These are phyloP conservation scores for Epistrophe eligans DNA, from an alignment of 2,888 invertebrate species.

Conservation along the genomic window DNA sequence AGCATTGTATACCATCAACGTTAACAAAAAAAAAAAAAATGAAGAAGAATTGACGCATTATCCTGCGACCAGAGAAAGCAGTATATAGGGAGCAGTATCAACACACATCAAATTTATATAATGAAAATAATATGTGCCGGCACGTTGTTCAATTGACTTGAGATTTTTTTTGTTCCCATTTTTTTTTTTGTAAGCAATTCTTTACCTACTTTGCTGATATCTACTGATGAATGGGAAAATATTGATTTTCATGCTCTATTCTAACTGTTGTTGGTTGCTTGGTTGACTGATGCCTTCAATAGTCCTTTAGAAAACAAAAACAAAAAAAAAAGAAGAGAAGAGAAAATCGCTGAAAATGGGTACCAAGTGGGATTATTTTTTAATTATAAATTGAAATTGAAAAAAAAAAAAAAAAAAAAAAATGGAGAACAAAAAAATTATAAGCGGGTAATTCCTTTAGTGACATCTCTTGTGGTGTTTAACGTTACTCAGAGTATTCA, in stretches of 20 bases:
- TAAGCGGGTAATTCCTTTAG: conserved; percentile 60
- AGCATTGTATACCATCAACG: background rate
- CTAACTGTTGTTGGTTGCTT: conserved; percentile 33
- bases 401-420: conserved; percentile 31
- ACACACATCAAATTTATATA: conserved; percentile 11
- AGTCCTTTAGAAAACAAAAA: conserved; percentile 32
- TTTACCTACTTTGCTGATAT: conserved; percentile 41
- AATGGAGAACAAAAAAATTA: conserved; percentile 19
- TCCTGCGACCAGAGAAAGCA: conserved; percentile 42
- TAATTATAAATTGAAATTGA: conserved; percentile 69
- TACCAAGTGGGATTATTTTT: conserved; percentile 67
- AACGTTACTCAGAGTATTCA: conserved; percentile 58
- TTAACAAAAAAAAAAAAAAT: background rate
- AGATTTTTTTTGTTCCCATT: conserved; percentile 34
- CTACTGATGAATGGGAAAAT: conserved; percentile 54
- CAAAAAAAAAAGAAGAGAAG: background rate
- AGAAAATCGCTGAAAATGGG: conserved; percentile 48
- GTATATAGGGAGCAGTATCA: conserved; percentile 5
- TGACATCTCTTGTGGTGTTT: conserved; percentile 63
- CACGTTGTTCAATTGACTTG: conserved; percentile 57
- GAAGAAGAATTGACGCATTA: conserved; percentile 54
- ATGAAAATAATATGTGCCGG: conserved; percentile 49
- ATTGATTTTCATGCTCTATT: conserved; percentile 66
- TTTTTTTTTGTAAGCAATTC: conserved; percentile 27
- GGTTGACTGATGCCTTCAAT: conserved; percentile 41